Evolutionary conservation across 2,888 invertebrate genomes (phyloP), one percentile per base, ranked within the genome.

Genomic region (Pristionchus japonicus): DNA sequence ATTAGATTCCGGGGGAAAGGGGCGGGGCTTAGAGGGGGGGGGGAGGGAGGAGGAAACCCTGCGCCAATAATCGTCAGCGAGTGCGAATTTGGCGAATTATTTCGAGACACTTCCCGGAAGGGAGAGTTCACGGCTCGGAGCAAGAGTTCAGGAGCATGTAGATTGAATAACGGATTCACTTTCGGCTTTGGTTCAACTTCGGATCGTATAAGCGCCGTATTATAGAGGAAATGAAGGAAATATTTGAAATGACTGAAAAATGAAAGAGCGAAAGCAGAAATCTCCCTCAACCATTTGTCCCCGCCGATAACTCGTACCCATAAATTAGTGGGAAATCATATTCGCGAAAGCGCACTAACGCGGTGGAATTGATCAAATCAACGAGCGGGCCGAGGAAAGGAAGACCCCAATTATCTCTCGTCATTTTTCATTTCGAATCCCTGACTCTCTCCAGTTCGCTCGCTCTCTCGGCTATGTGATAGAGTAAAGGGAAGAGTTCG

Each of bases 361-460:
- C 20, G 47, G 13, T n/a, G 1, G 17, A 77, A 77, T 77, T 77
- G 77, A 77, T 77, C 77, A 77, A 77, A 77, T 77, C 43, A 77
- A 77, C 77, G 77, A 43, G n/a, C 9, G 1, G 2, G 43, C 7
- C n/a, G 47, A 7, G 23, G 34, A 23, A 37, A 40, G 27, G 43
- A 77, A 70, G 77, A 3, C 27, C 2, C 77, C 77, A 77, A 77
- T 77, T 77, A 77, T 17, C 43, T 40, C 77, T 7, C 77, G 77
- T 77, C 77, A 77, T 77, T 43, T 77, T 77, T 77, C 77, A 77
- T 40, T 13, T 6, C 43, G n/a, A 20, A 6, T 3, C 37, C 11
- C 27, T 6, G 27, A 64, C 4, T 31, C 27, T 31, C 43, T 43
- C 43, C 43, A 11, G 6, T 43, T 43, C 43, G 43, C 43, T 6